Percentiles rank a stretch among this genome's conserved stretches.
Conservation (phyloP, 1,140 invertebrate species). For the Drosophila biarmipes region DNA sequence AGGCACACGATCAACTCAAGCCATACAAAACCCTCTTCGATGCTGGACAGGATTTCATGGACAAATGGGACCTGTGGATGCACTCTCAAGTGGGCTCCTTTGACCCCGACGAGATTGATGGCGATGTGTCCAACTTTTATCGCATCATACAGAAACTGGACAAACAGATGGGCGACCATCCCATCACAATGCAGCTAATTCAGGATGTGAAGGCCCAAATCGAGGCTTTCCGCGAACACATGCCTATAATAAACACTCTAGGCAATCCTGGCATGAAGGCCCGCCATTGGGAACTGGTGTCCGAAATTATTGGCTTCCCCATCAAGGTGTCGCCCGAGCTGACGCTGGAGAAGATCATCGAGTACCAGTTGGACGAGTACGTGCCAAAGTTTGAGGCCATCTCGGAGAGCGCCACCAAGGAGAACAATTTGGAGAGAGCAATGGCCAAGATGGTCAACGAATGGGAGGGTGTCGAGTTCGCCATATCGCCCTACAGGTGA, state of each 20-base stretch:
- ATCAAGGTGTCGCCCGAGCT: slow-evolving; percentile 93
- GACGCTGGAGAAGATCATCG: slow-evolving; percentile 95
- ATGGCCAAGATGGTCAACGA: slow-evolving; percentile 96
- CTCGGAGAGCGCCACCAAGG: slow-evolving; percentile 97
- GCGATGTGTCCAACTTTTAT: slow-evolving; percentile 92
- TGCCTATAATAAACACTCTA: slow-evolving; percentile 95
- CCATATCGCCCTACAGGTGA: slow-evolving; percentile 82
- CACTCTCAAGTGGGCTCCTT: slow-evolving; percentile 92
- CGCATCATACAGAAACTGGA: slow-evolving; percentile 94
- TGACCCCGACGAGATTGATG: slow-evolving; percentile 95
- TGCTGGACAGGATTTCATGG: slow-evolving; percentile 93
- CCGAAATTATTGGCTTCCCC: slow-evolving; percentile 97
- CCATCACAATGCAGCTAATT: slow-evolving; percentile 88
- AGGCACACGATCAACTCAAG: slow-evolving; percentile 89
- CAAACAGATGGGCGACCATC: slow-evolving; percentile 91
- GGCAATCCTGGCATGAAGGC: slow-evolving; percentile 97
- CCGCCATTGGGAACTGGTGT: slow-evolving; percentile 98
- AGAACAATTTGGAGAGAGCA: slow-evolving; percentile 96
- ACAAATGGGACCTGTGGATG: slow-evolving; percentile 94
- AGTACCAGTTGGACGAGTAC: slow-evolving; percentile 96
- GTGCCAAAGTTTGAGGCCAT: slow-evolving; percentile 96
- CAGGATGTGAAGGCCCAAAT: slow-evolving; percentile 88
- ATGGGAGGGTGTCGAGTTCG: slow-evolving; percentile 95
- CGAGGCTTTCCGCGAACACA: slow-evolving; percentile 95
- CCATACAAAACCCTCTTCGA: slow-evolving; percentile 97